phyloP scores from a whole-genome alignment of 1,140 invertebrate genomes.

The Triops longicaudatus region DNA sequence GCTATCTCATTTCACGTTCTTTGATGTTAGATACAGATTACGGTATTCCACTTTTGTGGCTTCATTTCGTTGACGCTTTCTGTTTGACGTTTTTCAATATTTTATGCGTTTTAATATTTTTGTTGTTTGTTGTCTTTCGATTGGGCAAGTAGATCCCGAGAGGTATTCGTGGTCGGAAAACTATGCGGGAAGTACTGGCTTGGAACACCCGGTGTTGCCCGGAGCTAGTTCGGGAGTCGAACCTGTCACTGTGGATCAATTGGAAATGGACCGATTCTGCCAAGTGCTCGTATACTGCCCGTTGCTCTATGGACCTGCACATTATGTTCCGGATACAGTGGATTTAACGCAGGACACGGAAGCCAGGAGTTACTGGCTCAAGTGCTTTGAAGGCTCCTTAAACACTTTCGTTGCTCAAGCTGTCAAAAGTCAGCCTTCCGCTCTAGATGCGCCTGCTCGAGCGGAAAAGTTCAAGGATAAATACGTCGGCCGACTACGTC shows the following conservation, averaged over 20 bases:
- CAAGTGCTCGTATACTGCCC: conserved; percentile 53
- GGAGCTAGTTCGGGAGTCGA: not conserved
- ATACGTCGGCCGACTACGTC: conserved; percentile 68
- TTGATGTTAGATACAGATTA: too few relatives aligned
- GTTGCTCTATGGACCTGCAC: conserved; percentile 49
- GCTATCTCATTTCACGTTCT: too few relatives aligned
- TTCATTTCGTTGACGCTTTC: too few relatives aligned
- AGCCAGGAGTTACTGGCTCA: conserved; percentile 82
- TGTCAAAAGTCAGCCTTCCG: conserved; percentile 62
- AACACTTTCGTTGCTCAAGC: conserved; percentile 64
- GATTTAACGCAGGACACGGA: conserved; percentile 75
- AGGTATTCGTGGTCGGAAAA: conserved; percentile 65
- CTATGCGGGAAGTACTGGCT: conserved; percentile 62
- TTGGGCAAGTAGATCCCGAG: conserved; percentile 42
- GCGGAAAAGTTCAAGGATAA: conserved; percentile 74
- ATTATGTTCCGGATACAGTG: conserved; percentile 79
- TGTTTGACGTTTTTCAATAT: too few relatives aligned
- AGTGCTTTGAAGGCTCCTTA: conserved; percentile 75
- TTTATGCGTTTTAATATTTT: not conserved
- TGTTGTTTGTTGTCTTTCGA: conserved; percentile 25
- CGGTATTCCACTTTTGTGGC: too few relatives aligned
- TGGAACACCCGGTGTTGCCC: conserved; percentile 45
- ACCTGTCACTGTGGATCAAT: conserved; percentile 46
- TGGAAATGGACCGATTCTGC: conserved; percentile 60
- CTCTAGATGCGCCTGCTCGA: conserved; percentile 61